These are phyloP conservation scores for Cheilinus undulatus DNA, from an alignment of 2,113 vertebrate genomes.

Conservation along the genomic window DNA sequence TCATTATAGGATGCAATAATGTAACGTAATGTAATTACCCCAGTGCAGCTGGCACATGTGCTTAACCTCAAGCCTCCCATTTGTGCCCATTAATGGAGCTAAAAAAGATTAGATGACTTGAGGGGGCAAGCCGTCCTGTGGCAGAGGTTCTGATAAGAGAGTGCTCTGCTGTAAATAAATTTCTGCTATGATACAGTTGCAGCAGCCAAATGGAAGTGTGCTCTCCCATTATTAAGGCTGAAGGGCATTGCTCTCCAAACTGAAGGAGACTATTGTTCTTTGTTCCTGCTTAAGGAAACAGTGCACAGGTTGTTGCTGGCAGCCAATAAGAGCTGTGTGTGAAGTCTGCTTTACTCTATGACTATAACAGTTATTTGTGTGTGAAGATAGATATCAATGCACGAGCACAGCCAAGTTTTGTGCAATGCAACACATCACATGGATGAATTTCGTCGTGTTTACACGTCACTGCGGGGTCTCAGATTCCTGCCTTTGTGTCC, in stretches of 20 bases:
- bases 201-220: conserved; percentile 53
- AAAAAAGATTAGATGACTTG: conserved; percentile 25
- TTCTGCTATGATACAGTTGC: conserved; percentile 46
- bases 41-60: conserved; percentile 57
- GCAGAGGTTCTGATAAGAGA: conserved; percentile 32
- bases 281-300: conserved; percentile 79
- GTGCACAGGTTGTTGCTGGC: conserved; percentile 59
- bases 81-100: conserved; percentile 59
- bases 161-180: conserved; percentile 51
- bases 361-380: conserved; percentile 24
- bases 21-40: conserved; percentile 56
- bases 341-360: conserved; percentile 35
- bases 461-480: conserved; percentile 65
- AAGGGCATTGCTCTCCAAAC: conserved; percentile 55
- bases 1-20: conserved; percentile 60
- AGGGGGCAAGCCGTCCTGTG: conserved; percentile 15
- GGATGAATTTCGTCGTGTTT: conserved; percentile 28
- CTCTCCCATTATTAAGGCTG: conserved; percentile 51
- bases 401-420: neutral
- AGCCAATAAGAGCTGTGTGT: conserved; percentile 62
- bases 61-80: conserved; percentile 53
- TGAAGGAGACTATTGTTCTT: conserved; percentile 82
- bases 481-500: conserved; percentile 83
- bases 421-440: conserved; percentile 4
- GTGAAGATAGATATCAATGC: conserved; percentile 15